Conservation (phyloP, 2,797 vertebrate species). For the Siniperca scherzeri region DNA sequence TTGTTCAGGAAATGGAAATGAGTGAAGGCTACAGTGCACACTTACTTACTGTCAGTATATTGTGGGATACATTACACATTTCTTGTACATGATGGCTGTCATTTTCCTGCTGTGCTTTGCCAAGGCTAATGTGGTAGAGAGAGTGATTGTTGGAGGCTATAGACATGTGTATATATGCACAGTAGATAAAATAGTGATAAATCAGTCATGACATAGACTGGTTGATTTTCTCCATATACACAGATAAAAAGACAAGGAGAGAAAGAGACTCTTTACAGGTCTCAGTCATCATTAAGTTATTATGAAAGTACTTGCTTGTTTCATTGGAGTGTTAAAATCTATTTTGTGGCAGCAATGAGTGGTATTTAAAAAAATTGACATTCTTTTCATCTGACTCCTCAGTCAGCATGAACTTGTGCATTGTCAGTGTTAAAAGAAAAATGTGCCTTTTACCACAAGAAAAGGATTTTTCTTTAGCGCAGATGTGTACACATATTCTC, state of each 20-base stretch:
- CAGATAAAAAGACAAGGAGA: conserved; percentile 1
- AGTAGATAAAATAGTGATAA: background rate
- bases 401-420: conserved; percentile 13
- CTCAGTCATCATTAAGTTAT: conserved; percentile 42
- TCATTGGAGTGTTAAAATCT: conserved; percentile 42
- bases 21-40: conserved; percentile 52
- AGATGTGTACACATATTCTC: conserved; percentile 17
- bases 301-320: conserved; percentile 33
- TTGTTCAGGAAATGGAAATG: conserved; percentile 53
- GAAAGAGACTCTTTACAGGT: conserved; percentile 27
- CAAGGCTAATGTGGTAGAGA: background rate
- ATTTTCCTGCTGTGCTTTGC: conserved; percentile 7
- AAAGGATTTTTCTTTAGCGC: conserved; percentile 15
- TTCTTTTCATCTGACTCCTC: conserved; percentile 28
- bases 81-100: conserved; percentile 54
- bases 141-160: background rate
- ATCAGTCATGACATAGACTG: conserved; percentile 29
- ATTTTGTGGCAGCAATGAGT: conserved; percentile 19
- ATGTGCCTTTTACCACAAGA: conserved; percentile 30
- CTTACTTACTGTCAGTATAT: conserved; percentile 67
- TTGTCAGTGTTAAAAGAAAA: conserved; percentile 19
- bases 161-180: background rate
- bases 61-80: conserved; percentile 16
- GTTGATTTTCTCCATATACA: conserved; percentile 12
- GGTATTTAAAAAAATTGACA: conserved; percentile 21